A percentile compares a stretch with the other conserved stretches of the same genome.
phyloP scores from a whole-genome alignment of 2,888 invertebrate genomes.

The Tipula lateralis region DNA sequence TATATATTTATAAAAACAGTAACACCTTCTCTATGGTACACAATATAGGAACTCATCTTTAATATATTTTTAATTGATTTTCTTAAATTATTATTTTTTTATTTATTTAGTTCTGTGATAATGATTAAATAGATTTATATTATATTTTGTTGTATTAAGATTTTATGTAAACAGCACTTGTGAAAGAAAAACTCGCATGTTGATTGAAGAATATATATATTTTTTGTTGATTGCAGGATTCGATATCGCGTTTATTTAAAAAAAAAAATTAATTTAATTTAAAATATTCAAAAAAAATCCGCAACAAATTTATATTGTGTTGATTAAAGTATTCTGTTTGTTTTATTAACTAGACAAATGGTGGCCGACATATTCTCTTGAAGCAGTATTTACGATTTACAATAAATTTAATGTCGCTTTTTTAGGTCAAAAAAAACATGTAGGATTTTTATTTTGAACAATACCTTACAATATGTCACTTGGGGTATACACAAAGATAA shows the following conservation, averaged over 20 bases:
- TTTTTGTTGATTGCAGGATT: neutral
- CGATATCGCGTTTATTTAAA: neutral
- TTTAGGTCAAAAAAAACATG: no score
- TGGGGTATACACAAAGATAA: no score
- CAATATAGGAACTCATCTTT: neutral
- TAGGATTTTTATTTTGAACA: no score
- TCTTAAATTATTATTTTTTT: neutral
- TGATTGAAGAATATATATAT: neutral
- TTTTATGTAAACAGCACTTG: neutral
- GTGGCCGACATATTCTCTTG: neutral
- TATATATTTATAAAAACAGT: neutral
- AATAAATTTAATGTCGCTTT: neutral
- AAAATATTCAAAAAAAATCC: neutral
- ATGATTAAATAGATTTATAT: neutral
- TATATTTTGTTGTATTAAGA: neutral
- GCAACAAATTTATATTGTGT: slow-evolving; percentile 7
- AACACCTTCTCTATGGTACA: neutral
- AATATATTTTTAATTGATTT: neutral
- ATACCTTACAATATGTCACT: no score
- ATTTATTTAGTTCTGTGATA: neutral
- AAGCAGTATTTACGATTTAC: neutral
- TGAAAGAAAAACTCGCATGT: neutral
- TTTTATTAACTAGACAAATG: neutral
- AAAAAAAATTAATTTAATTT: neutral
- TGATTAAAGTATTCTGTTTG: neutral